Conservation (phyloP, 2,113 vertebrate genomes). For the Marcusenius ussheri region DNA sequence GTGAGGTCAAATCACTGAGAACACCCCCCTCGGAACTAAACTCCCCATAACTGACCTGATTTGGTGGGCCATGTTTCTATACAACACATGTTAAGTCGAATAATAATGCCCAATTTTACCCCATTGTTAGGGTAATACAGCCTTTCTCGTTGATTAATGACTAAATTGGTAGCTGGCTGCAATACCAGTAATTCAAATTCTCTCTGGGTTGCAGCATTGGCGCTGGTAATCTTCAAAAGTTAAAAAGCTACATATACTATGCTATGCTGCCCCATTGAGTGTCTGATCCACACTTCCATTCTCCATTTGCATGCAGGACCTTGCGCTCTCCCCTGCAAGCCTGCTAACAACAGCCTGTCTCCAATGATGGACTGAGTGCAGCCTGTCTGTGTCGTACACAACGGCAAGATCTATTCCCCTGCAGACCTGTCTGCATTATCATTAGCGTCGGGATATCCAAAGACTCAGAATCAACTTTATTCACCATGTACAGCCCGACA, state of each 20-base stretch:
- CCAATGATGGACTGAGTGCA: neutral
- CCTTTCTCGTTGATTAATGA: neutral
- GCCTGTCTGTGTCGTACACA: neutral
- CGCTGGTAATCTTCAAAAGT: neutral
- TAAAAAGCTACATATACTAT: neutral
- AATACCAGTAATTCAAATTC: neutral
- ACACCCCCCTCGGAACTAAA: neutral
- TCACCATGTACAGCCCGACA: neutral
- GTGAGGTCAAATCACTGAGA: neutral
- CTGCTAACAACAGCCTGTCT: neutral
- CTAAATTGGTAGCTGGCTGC: neutral
- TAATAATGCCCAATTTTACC: neutral
- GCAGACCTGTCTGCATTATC: neutral
- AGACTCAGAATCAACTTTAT: neutral
- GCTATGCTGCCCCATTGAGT: neutral
- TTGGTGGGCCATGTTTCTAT: neutral
- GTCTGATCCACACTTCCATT: neutral
- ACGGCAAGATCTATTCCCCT: neutral
- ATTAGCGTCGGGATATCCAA: neutral
- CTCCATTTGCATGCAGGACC: neutral
- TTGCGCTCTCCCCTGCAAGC: neutral
- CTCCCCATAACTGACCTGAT: neutral
- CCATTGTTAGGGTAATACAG: neutral
- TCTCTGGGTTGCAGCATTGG: neutral
- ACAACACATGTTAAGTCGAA: neutral